Conservation (phyloP, 2,888 invertebrate species). For the Cistogaster globosa region DNA sequence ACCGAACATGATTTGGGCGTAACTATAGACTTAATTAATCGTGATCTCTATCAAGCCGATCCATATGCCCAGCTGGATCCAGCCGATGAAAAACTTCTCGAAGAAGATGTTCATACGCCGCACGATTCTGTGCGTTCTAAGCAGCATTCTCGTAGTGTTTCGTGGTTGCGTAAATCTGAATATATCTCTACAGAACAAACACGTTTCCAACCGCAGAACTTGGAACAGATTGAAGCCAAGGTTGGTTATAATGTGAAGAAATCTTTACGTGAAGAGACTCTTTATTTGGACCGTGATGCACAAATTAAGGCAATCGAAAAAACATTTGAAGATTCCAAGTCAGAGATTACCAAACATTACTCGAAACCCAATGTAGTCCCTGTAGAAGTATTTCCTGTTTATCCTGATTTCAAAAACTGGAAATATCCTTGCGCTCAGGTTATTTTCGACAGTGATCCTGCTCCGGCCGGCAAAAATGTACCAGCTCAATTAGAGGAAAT, state of each 20-base stretch:
- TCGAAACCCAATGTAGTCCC: constrained; percentile 97
- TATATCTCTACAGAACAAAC: constrained; percentile 99
- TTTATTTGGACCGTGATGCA: constrained; percentile 98
- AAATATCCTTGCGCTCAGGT: constrained; percentile 99
- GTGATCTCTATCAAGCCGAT: constrained; percentile 95
- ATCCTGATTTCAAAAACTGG: constrained; percentile 98
- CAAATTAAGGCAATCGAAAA: constrained; percentile 99
- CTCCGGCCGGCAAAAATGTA: constrained; percentile 93
- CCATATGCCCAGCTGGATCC: constrained; percentile 90
- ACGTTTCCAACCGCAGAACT: constrained; percentile 96
- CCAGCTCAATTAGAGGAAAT: constrained; percentile 97
- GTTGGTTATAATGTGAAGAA: constrained; percentile 99
- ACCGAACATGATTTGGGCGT: constrained; percentile 99
- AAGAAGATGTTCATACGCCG: constrained; percentile 96
- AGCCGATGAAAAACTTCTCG: constrained; percentile 96
- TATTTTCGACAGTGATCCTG: constrained; percentile 99
- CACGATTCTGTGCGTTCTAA: constrained; percentile 95
- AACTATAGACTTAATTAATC: constrained; percentile 97
- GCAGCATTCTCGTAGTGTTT: constrained; percentile 98
- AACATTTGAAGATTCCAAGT: constrained; percentile 96
- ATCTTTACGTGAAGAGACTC: constrained; percentile 93
- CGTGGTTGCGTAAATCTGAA: constrained; percentile 99
- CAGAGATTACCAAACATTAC: constrained; percentile 94
- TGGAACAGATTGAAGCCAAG: constrained; percentile 99
- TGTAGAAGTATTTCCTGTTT: constrained; percentile 93